Conservation (phyloP, 2,113 vertebrate genomes). For the Macroglossus sobrinus region DNA sequence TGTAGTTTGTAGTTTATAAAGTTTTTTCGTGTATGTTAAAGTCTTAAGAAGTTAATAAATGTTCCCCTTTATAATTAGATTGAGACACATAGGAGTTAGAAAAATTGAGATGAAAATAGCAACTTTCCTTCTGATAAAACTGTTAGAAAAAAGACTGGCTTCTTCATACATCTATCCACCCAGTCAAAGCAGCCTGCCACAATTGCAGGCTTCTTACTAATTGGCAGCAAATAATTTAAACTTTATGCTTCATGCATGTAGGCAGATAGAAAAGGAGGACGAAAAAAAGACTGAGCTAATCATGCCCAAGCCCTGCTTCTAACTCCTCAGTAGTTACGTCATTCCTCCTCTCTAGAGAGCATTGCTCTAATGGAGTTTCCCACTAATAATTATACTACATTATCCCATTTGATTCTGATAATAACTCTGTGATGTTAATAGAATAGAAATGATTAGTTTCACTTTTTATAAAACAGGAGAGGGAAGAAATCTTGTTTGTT, state of each 20-base stretch:
- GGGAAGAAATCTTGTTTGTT: neutral
- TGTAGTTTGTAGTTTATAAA: neutral
- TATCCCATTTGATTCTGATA: neutral
- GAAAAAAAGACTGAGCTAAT: neutral
- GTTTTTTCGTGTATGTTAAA: neutral
- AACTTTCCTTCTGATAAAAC: neutral
- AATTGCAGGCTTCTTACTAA: neutral
- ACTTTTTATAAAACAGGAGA: neutral
- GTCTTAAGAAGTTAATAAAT: neutral
- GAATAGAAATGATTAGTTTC: neutral
- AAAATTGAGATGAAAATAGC: neutral
- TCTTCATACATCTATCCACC: neutral
- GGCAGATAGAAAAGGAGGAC: neutral
- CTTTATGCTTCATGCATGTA: neutral
- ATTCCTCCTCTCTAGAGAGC: neutral
- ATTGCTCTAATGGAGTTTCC: neutral
- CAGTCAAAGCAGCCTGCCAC: neutral
- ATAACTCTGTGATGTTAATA: neutral
- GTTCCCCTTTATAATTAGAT: neutral
- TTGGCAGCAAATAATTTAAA: neutral
- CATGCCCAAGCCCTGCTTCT: neutral
- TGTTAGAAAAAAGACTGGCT: neutral
- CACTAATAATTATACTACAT: neutral
- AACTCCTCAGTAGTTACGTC: neutral
- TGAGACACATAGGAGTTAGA: neutral